phyloP scores from a whole-genome alignment of 2,888 invertebrate species.

The Micoletzkya japonica region DNA sequence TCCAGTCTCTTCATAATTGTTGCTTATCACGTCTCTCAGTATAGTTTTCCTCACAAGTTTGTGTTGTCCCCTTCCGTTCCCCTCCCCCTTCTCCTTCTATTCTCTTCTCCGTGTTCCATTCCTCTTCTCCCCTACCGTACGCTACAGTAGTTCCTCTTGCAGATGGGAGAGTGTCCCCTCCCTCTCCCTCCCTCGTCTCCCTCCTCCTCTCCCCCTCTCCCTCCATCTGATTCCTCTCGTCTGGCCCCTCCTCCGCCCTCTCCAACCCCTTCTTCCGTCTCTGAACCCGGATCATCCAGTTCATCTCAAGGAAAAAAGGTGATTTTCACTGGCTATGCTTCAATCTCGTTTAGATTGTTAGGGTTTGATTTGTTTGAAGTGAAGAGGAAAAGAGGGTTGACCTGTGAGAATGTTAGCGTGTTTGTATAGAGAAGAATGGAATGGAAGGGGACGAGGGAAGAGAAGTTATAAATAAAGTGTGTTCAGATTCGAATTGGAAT shows the following conservation, averaged over 20 bases:
- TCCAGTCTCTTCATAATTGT: too few relatives aligned
- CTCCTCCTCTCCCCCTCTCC: not conserved
- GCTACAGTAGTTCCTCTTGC: not conserved
- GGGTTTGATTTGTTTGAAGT: not conserved
- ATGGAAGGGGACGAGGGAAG: not conserved
- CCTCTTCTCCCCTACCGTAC: too few relatives aligned
- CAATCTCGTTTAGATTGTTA: not conserved
- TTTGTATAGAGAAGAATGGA: not conserved
- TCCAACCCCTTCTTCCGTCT: not conserved
- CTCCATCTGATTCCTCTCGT: not conserved
- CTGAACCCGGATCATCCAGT: constrained; percentile 15
- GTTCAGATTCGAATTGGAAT: constrained; percentile 93
- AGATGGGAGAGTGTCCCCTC: not conserved
- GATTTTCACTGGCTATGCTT: not conserved
- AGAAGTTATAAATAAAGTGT: too few relatives aligned
- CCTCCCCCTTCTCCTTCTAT: not conserved
- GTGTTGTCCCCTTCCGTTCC: not conserved
- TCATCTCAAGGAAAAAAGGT: constrained; percentile 26
- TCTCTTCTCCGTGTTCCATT: not conserved
- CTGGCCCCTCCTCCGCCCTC: constrained; percentile 18
- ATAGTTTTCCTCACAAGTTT: too few relatives aligned
- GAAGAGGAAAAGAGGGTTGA: not conserved
- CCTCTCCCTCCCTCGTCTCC: not conserved
- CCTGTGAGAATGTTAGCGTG: not conserved
- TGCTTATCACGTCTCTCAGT: too few relatives aligned